Evolutionary conservation across 2,797 vertebrate genomes (phyloP), one percentile per base, ranked within the genome.

Genomic region (Spatula clypeata): DNA sequence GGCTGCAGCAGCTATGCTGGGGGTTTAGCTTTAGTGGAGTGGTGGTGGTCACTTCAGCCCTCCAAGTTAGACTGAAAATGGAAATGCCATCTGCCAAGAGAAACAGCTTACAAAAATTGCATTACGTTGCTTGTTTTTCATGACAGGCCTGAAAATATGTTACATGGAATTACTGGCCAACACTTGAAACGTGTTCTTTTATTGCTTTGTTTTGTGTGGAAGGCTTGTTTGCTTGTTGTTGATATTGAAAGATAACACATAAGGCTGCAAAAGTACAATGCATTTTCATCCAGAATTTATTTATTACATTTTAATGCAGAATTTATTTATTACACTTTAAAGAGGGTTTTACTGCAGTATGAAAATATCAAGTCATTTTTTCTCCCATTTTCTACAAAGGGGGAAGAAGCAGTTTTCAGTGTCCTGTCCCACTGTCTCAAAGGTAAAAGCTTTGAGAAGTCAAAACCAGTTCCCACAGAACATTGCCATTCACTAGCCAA

Each of bases 61-160:
- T 57, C 57, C 34, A 83, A 54, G 26, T 44, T 62, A 17, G 67
- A 14, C 23, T 72, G 86, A 51, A 77, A 76, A 82, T 86, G 89
- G 82, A 90, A 89, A 67, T 70, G 44, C 29, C 42, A 27, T 74
- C 65, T 94, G 79, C 82, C 76, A 61, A 53, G 58, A 80, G 76
- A 81, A 81, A 66, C 45, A 62, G 51, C 70, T 86, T 81, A 42
- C 66, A 79, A 58, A 89, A 93, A 65, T 34, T 72, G 15, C 65
- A 18, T 66, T 44, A 9, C 7, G 26, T 29, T 77, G 65, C 72
- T 42, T 69, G 24, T 91, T 93, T 69, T 36, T 61, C 14, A 7
- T 62, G 24, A 17, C 60, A 57, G 26, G 14, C 26, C 36, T 70
- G 26, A 51, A 51, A 82, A 36, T 40, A 18, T 36, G 69, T 23